These are phyloP conservation scores for Cepaea nemoralis DNA, from an alignment of 1,140 invertebrate genomes.

Conservation along the genomic window DNA sequence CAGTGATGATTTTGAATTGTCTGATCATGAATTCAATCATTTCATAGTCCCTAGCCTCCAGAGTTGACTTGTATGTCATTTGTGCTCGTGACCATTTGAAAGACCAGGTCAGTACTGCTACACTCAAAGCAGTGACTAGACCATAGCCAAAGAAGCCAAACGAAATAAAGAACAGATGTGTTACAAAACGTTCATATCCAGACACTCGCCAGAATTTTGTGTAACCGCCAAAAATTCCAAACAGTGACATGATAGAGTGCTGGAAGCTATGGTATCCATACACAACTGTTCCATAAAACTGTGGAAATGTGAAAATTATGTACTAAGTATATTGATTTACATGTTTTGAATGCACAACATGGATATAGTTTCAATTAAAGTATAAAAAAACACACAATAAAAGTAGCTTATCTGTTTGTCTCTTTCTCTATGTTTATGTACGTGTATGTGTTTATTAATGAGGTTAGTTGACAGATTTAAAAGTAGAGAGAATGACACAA, in stretches of 20 bases:
- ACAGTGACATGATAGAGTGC: constrained; percentile 51
- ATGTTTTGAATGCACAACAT: background rate
- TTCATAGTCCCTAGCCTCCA: constrained; percentile 67
- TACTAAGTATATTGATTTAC: background rate
- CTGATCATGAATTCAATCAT: constrained; percentile 69
- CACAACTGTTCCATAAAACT: constrained; percentile 60
- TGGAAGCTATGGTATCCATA: constrained; percentile 57
- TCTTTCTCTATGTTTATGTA: no score
- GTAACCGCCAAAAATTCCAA: constrained; percentile 55
- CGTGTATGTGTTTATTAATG: no score
- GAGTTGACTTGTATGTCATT: constrained; percentile 59
- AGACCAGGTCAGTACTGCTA: constrained; percentile 57
- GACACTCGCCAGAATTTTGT: constrained; percentile 54
- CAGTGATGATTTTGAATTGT: constrained; percentile 64
- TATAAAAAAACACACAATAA: no score
- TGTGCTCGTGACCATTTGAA: constrained; percentile 57
- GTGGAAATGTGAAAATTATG: constrained; percentile 30
- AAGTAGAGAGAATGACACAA: no score
- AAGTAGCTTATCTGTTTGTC: no score
- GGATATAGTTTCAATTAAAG: no score
- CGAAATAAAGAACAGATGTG: constrained; percentile 60
- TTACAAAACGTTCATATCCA: constrained; percentile 50
- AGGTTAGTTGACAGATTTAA: no score
- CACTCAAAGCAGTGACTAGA: constrained; percentile 54
- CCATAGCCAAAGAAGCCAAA: constrained; percentile 62